Evolutionary conservation across 2,888 invertebrate genomes (phyloP), one percentile per base, ranked within the genome.

Genomic region (Xylota sylvarum): DNA sequence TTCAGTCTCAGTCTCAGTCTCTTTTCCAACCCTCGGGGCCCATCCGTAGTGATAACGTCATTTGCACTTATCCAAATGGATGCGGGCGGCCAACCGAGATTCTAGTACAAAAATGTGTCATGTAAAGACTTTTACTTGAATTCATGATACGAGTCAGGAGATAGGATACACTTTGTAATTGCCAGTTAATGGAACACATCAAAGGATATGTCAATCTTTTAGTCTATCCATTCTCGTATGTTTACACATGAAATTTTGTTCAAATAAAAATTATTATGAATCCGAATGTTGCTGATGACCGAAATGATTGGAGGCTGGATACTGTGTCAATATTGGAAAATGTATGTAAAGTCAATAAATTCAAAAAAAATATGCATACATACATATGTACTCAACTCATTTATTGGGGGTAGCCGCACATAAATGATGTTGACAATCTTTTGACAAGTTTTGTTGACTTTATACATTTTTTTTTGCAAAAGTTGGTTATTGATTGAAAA

Each of bases 321-420:
- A 70, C 64, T 50, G 17, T 60, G 70, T 69, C 87, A 89, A 89
- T 88, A 89, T 84, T 88, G 81, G 43, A n/a, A 73, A 74, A 82
- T 88, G 90, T 88, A 89, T 90, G 83, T 86, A 73, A 79, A 37
- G 48, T 65, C 72, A 78, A 70, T 70, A 70, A 46, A 78, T 62
- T 60, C 6, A 37, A 60, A 67, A 52, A 48, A 35, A 50, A 19
- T 7, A 12, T 17, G 17, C 17, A 17, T 35, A 40, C 5, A 14
- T 43, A 43, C 14, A 14, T 35, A 43, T 12, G 12, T 65, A 35
- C 14, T 23, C 23, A 40, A 32, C 27, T 32, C 52, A 55, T 27
- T 52, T 46, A 30, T 17, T 37, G n/a, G 30, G 30, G 17, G 10
- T 10, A 52, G 9, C 19, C 46, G 10, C 30, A 19, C 9, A 30